These are phyloP conservation scores for Ceratothoa steindachneri DNA, from an alignment of 2,888 invertebrate species.

Conservation along the genomic window DNA sequence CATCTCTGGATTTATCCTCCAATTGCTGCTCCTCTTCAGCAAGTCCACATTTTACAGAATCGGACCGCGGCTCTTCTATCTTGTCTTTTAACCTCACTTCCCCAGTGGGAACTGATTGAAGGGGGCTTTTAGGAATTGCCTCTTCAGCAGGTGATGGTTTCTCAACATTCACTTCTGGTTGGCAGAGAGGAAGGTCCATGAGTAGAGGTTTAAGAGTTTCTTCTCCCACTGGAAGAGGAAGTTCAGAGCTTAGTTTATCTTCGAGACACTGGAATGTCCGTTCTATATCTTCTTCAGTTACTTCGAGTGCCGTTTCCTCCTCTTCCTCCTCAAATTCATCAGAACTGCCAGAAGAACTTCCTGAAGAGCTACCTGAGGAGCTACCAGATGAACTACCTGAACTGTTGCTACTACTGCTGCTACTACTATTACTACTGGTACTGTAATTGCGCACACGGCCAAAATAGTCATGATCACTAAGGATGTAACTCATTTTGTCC, in stretches of 20 bases:
- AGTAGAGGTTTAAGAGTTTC: not conserved
- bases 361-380: not conserved
- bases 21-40: no score
- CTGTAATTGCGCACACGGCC: not conserved
- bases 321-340: not conserved
- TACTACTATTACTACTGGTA: not conserved
- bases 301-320: not conserved
- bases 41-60: no score
- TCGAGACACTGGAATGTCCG: not conserved
- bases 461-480: conserved; percentile 1
- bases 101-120: no score
- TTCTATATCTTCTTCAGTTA: not conserved
- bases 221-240: not conserved
- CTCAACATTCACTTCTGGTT: not conserved
- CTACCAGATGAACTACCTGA: not conserved
- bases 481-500: not conserved
- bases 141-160: not conserved
- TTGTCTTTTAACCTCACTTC: no score
- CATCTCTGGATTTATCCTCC: not conserved
- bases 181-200: not conserved
- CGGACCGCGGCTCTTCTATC: no score
- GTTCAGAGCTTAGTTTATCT: not conserved
- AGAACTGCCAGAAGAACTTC: not conserved
- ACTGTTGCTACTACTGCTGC: not conserved
- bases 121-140: no score